These are phyloP conservation scores for Otolemur crassicaudatus DNA, from an alignment of 2,797 vertebrate genomes.

Conservation along the genomic window DNA sequence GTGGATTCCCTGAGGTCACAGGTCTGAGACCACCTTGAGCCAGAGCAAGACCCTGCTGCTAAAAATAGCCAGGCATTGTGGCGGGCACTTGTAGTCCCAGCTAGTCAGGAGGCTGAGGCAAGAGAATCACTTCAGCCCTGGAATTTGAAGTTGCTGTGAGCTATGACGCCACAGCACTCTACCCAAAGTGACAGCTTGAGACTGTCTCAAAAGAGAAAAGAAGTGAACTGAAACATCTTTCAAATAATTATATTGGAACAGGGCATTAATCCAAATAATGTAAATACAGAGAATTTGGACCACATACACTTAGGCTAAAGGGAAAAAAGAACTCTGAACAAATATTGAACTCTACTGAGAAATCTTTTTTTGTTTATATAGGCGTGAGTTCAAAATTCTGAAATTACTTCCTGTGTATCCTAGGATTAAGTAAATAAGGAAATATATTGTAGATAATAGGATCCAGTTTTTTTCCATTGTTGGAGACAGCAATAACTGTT, in stretches of 20 bases:
- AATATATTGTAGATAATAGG: neutral
- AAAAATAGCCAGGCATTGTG: no score
- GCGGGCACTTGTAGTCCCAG: no score
- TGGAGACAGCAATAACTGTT: neutral
- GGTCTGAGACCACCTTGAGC: no score
- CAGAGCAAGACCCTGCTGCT: no score
- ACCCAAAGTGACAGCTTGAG: no score
- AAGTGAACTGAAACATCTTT: slow-evolving; percentile 17
- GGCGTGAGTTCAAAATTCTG: neutral
- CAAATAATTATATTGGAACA: neutral
- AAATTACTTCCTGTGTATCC: neutral
- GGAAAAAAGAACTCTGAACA: neutral
- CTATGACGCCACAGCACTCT: no score
- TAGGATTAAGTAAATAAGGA: neutral
- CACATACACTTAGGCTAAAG: neutral
- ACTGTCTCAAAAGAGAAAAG: neutral
- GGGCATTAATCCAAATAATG: neutral
- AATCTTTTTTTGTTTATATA: slow-evolving; percentile 18
- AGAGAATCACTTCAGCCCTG: no score
- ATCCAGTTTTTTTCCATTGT: neutral
- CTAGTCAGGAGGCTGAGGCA: no score
- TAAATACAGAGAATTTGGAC: neutral
- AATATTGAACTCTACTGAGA: neutral
- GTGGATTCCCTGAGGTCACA: no score
- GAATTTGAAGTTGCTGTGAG: no score